Percentiles rank a stretch among this genome's conserved stretches.
These are phyloP conservation scores for Oxytorus armatus DNA, from an alignment of 2,888 invertebrate genomes.

Conservation along the genomic window DNA sequence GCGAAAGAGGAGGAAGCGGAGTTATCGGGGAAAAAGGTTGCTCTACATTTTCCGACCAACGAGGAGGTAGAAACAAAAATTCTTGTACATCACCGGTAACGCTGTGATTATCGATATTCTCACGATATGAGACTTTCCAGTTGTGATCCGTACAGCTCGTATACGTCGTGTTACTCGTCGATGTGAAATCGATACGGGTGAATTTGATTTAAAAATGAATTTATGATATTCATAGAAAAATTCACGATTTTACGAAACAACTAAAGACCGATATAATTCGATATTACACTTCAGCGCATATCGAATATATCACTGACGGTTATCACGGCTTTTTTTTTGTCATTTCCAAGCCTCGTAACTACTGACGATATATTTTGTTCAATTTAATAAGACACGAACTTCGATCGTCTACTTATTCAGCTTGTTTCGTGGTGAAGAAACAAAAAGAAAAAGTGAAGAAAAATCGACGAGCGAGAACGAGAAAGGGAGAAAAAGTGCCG, in stretches of 20 bases:
- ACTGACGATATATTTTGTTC: neutral
- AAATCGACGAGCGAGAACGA: slow-evolving; percentile 4
- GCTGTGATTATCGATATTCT: neutral
- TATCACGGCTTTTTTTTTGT: neutral
- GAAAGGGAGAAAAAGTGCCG: neutral
- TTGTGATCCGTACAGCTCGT: neutral
- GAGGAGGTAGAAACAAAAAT: neutral
- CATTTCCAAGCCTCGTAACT: neutral
- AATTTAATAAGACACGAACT: slow-evolving; percentile 20
- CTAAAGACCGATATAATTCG: no score
- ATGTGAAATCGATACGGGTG: no score
- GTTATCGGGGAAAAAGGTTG: neutral
- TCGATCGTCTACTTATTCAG: slow-evolving; percentile 53
- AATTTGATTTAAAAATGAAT: no score
- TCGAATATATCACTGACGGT: neutral
- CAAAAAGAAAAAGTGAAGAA: neutral
- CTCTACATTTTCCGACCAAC: neutral
- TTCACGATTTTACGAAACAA: no score
- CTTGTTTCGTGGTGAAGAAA: slow-evolving; percentile 21
- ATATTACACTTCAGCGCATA: neutral
- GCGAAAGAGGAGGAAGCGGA: neutral
- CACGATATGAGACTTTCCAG: neutral
- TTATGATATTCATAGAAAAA: no score
- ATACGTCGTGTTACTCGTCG: no score
- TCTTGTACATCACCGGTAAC: neutral